phyloP scores from a whole-genome alignment of 2,888 invertebrate genomes.

The Zele albiditarsus region DNA sequence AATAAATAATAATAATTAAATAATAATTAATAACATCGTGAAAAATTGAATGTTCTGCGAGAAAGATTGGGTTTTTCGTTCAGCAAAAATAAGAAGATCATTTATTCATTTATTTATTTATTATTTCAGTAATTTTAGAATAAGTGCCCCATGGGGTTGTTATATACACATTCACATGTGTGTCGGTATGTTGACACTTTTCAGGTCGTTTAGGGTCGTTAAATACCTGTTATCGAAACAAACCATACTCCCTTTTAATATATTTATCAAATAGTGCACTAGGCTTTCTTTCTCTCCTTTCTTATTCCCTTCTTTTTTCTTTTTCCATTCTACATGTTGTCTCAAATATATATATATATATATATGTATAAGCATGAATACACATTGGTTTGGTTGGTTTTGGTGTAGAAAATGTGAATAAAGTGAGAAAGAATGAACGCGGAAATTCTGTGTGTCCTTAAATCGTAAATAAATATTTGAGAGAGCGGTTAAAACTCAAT shows the following conservation, averaged over 20 bases:
- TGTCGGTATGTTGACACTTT: neutral
- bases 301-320: neutral
- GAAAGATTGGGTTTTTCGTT: no score
- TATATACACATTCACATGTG: no score
- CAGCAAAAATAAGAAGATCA: no score
- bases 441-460: conserved; percentile 61
- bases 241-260: conserved; percentile 62
- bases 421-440: conserved; percentile 55
- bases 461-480: conserved; percentile 69
- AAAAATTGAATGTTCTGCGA: no score
- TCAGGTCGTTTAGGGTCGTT: conserved; percentile 9
- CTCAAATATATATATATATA: conserved; percentile 7
- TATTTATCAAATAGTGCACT: conserved; percentile 65
- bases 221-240: conserved; percentile 64
- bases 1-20: no score
- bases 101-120: no score
- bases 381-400: neutral
- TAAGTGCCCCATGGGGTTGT: no score
- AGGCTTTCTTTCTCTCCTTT: conserved; percentile 27
- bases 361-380: neutral
- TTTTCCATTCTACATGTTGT: conserved; percentile 1
- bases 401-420: conserved; percentile 30
- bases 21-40: no score
- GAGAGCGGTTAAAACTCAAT: conserved; percentile 55
- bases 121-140: no score